These are phyloP conservation scores for Megaceryle alcyon DNA, from an alignment of 2,797 vertebrate genomes.

Conservation along the genomic window DNA sequence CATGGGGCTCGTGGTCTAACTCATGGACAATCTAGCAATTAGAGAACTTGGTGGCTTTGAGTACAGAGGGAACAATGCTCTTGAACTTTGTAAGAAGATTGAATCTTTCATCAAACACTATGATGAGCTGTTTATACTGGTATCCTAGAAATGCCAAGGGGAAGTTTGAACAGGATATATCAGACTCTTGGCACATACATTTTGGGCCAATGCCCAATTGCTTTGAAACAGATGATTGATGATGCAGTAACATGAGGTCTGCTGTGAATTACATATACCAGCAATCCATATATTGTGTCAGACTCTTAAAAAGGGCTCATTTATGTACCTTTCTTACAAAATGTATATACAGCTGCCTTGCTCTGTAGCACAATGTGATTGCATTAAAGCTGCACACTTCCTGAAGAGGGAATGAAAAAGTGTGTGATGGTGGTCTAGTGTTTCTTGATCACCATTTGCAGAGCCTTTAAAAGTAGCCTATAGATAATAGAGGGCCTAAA, in stretches of 20 bases:
- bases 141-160: not conserved
- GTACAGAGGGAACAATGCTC: not conserved
- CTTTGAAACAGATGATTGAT: not conserved
- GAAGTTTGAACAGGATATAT: not conserved
- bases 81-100: not conserved
- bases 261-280: not conserved
- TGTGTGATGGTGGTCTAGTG: not conserved
- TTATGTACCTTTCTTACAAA: not conserved
- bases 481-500: not conserved
- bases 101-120: not conserved
- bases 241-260: not conserved
- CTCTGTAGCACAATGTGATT: fast-evolving
- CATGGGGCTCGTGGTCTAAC: fast-evolving
- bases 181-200: not conserved
- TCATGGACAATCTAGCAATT: fast-evolving
- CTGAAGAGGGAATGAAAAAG: not conserved
- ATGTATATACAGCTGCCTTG: not conserved
- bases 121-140: not conserved
- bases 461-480: not conserved
- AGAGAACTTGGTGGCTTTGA: not conserved
- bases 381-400: not conserved
- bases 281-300: not conserved
- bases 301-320: not conserved
- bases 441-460: not conserved
- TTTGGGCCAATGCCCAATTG: not conserved